These are phyloP conservation scores for Aphrocallistes beatrix DNA, from an alignment of 37 sponge, comb jelly and placozoan species.

Conservation along the genomic window DNA sequence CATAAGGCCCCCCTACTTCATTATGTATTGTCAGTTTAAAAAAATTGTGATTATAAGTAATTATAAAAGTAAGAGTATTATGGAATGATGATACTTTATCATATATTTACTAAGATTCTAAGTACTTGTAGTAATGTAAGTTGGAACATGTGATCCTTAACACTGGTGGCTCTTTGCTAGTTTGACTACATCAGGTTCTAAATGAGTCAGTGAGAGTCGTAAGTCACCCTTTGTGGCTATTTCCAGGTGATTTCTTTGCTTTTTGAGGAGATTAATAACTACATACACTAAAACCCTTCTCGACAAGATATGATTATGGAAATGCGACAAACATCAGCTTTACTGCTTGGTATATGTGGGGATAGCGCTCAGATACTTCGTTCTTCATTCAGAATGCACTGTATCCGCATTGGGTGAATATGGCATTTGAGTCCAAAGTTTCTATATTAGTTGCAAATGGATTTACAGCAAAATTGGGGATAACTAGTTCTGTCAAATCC, in stretches of 20 bases:
- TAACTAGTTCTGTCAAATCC: neutral
- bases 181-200: neutral
- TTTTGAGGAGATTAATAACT: neutral
- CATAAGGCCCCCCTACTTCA: too few species aligned
- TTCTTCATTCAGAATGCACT: too few species aligned
- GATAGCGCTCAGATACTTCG: conserved; percentile 4
- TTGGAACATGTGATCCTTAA: neutral
- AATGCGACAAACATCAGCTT: neutral
- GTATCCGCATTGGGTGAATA: neutral
- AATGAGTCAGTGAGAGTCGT: neutral
- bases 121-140: neutral
- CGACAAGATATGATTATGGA: neutral
- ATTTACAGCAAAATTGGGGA: neutral
- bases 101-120: too few species aligned
- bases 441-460: neutral
- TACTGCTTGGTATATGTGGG: neutral
- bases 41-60: too few species aligned
- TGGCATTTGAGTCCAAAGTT: neutral
- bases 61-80: too few species aligned
- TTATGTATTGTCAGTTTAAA: too few species aligned
- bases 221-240: neutral
- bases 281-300: neutral
- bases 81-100: too few species aligned
- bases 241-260: neutral
- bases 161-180: neutral